phyloP scores from a whole-genome alignment of 2,888 invertebrate genomes.

The Trichopoda pennipes region DNA sequence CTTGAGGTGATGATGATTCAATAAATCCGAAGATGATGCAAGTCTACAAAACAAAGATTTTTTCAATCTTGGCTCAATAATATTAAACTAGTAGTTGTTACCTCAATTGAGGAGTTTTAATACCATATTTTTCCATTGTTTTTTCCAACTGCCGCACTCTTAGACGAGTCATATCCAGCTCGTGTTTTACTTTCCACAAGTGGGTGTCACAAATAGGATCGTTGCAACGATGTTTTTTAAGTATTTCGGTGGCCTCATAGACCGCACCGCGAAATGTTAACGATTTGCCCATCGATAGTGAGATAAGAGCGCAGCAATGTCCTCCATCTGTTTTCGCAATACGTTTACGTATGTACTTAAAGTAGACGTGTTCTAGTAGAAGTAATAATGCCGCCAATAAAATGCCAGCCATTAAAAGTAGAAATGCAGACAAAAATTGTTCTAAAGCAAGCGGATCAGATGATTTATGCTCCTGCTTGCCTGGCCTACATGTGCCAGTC shows the following conservation, averaged over 20 bases:
- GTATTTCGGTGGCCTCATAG: constrained; percentile 88
- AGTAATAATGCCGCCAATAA: constrained; percentile 93
- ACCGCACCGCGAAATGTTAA: constrained; percentile 91
- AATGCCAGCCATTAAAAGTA: constrained; percentile 96
- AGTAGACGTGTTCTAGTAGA: constrained; percentile 95
- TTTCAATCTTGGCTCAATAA: neutral
- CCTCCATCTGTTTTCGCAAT: constrained; percentile 93
- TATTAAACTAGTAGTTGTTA: constrained; percentile 70
- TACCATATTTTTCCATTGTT: constrained; percentile 90
- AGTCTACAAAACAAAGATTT: constrained; percentile 78
- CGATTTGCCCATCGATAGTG: constrained; percentile 92
- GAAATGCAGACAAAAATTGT: constrained; percentile 98
- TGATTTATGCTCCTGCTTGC: constrained; percentile 94
- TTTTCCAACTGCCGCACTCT: constrained; percentile 93
- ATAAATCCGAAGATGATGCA: constrained; percentile 84
- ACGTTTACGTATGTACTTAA: constrained; percentile 94
- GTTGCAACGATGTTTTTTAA: constrained; percentile 87
- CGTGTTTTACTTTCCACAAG: constrained; percentile 95
- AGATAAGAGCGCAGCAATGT: constrained; percentile 96
- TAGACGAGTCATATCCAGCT: constrained; percentile 92
- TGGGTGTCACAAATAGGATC: constrained; percentile 91
- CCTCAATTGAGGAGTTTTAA: constrained; percentile 88
- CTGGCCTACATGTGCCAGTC: constrained; percentile 96
- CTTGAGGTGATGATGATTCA: constrained; percentile 82
- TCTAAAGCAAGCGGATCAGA: constrained; percentile 94